A percentile compares a stretch with the other conserved stretches of the same genome.
Conservation (phyloP, 2,113 vertebrate species). For the Poecilia latipinna region DNA sequence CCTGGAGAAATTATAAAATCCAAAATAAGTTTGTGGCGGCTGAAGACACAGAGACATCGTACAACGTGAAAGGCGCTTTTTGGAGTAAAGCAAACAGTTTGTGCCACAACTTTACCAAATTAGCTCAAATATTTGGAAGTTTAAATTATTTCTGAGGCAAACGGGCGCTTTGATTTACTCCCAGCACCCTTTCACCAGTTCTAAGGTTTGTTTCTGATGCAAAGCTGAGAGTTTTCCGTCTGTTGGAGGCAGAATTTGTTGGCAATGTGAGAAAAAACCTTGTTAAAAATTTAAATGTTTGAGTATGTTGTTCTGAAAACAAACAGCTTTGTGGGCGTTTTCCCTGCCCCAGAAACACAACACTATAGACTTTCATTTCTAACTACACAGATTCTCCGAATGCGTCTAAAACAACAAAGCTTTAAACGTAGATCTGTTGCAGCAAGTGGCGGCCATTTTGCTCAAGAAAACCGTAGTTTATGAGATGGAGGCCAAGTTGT, state of each 20-base stretch:
- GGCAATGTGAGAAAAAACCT: constrained; percentile 48
- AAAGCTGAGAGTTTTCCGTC: constrained; percentile 75
- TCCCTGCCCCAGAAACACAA: constrained; percentile 64
- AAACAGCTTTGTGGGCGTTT: constrained; percentile 73
- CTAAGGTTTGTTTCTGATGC: constrained; percentile 75
- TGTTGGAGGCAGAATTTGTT: background rate
- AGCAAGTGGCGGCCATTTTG: constrained; percentile 61
- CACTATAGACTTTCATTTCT: constrained; percentile 24
- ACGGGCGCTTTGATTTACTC: constrained; percentile 69
- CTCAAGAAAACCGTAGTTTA: constrained; percentile 76
- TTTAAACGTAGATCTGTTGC: constrained; percentile 70
- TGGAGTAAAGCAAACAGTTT: constrained; percentile 74
- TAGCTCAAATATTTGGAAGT: background rate
- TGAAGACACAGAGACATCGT: constrained; percentile 78
- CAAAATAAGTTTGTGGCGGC: constrained; percentile 50
- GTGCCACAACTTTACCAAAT: background rate
- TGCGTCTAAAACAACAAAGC: constrained; percentile 44
- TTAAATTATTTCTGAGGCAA: background rate
- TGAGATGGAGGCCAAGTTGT: constrained; percentile 43
- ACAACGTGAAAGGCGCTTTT: constrained; percentile 35
- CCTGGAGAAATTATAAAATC: constrained; percentile 16
- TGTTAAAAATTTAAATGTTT: constrained; percentile 39
- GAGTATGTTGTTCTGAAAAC: constrained; percentile 40
- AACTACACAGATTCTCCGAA: constrained; percentile 9
- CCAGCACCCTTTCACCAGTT: constrained; percentile 49